Base-by-base conservation (phyloP, 2,888 invertebrate species). In the Eurytoma californica region DNA sequence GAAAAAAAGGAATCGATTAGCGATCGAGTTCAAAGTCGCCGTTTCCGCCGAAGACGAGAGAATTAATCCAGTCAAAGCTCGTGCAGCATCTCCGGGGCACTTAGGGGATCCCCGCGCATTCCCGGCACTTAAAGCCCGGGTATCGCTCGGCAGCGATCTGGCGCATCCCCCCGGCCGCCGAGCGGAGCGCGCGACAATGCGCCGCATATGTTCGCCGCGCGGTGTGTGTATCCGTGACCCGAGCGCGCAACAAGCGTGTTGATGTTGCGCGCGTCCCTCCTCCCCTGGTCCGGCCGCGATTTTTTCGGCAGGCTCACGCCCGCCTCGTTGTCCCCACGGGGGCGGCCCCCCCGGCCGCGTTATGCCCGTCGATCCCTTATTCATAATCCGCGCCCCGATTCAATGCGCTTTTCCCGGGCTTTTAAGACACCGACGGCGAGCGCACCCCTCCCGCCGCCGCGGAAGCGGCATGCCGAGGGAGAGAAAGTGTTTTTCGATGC, bases 351-450 rank as follows among this genome's bases (percentile, higher is more conserved):
- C 84, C 85, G 9, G 9, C 39, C 39, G 63, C 63, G 39, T 63
- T 63, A 63, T 63, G 63, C 30, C 30, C 85, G 85, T 85, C 84
- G 84, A 85, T 87, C 86, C 86, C 86, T 87, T 87, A 87, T 86
- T 87, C 87, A 86, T 87, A 86, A 87, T 87, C 86, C 86, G 65
- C 12, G 57, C 24, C 85, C 55, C 85, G 85, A 85, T 87, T 87
- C 87, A 87, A 86, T 87, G 87, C 86, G 86, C 86, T 87, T 87
- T 86, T 69, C 69, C 85, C 85, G 84, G 84, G 87, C 87, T 87
- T 87, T 87, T 86, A 87, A 86, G 86, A 86, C 86, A 83, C 82
- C 81, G 72, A 79, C 57, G 18, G 79, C 73, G 75, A 79, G 77
- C 76, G 82, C 72, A 75, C 72, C 80, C 39, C 39, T 0, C 39